Conservation (phyloP, 2,888 invertebrate genomes). For the Prosapia bicincta region DNA sequence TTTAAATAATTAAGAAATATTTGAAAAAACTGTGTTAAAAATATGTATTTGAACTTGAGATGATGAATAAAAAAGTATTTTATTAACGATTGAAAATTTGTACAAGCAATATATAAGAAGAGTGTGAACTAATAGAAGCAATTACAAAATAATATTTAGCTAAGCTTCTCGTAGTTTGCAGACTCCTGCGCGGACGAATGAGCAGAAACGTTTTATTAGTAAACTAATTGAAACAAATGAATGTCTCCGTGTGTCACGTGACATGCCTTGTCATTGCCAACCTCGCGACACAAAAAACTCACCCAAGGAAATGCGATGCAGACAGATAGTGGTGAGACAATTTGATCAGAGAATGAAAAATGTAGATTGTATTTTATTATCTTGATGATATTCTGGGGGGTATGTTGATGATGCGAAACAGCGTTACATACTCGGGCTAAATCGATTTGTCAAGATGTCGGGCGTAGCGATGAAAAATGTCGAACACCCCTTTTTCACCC, state of each 20-base stretch:
- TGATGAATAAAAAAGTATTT: too few relatives aligned
- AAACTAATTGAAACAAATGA: neutral
- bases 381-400: conserved; percentile 27
- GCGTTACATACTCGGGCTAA: neutral
- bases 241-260: neutral
- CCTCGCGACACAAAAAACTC: neutral
- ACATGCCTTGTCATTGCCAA: neutral
- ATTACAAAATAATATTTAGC: too few relatives aligned
- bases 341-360: conserved; percentile 33
- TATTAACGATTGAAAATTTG: too few relatives aligned
- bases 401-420: conserved; percentile 29
- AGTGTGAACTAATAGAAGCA: too few relatives aligned
- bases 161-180: too few relatives aligned
- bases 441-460: conserved; percentile 20
- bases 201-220: too few relatives aligned
- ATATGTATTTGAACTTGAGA: too few relatives aligned
- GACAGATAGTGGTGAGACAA: conserved; percentile 11
- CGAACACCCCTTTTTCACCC: neutral
- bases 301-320: neutral
- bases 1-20: too few relatives aligned
- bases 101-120: too few relatives aligned
- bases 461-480: neutral
- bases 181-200: too few relatives aligned
- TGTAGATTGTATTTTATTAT: conserved; percentile 34
- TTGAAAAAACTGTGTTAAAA: too few relatives aligned